Percentiles rank a stretch among this genome's conserved stretches.
Conservation (phyloP, 2,113 vertebrate species). For the Propithecus coquereli region DNA sequence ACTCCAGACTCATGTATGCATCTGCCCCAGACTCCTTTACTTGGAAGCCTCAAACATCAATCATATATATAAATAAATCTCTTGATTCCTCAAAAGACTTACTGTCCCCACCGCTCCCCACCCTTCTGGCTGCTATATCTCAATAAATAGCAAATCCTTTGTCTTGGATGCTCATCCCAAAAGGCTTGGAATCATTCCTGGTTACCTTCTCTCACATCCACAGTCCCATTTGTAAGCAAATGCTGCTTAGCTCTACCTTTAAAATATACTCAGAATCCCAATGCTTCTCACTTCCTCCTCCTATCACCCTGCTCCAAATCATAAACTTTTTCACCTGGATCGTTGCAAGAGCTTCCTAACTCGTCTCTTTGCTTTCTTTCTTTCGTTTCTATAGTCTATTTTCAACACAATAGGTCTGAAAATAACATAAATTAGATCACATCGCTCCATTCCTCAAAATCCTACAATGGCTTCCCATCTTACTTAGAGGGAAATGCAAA, state of each 20-base stretch:
- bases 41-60: background rate
- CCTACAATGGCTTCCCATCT: background rate
- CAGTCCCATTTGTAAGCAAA: background rate
- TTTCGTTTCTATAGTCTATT: background rate
- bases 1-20: background rate
- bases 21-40: background rate
- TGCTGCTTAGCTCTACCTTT: background rate
- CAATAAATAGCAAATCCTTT: background rate
- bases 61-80: background rate
- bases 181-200: background rate
- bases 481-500: background rate
- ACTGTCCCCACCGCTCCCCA: background rate
- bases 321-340: background rate
- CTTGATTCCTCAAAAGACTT: background rate
- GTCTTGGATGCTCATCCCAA: background rate
- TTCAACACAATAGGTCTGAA: background rate
- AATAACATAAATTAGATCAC: background rate
- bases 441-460: background rate
- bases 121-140: background rate
- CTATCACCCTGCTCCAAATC: background rate
- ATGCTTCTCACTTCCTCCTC: background rate
- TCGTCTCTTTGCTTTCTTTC: background rate
- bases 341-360: background rate
- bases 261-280: constrained; percentile 7
- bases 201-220: background rate